These are phyloP conservation scores for Idaea straminata DNA, from an alignment of 2,888 invertebrate genomes.

Conservation along the genomic window DNA sequence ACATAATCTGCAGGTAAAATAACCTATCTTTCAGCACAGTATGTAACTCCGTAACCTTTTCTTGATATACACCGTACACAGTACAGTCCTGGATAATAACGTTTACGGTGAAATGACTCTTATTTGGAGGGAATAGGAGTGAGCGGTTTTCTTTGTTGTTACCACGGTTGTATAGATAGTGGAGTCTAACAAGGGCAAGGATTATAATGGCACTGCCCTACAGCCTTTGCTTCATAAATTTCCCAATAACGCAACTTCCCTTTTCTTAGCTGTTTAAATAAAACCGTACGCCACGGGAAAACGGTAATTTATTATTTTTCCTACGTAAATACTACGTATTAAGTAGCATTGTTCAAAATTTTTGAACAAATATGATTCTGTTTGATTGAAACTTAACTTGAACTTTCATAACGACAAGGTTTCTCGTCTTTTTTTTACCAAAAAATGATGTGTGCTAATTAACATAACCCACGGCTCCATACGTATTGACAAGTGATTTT, in stretches of 20 bases:
- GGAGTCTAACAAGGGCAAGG: slow-evolving; percentile 15
- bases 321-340: too few species aligned
- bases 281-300: slow-evolving; percentile 7
- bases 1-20: slow-evolving; percentile 2
- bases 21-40: slow-evolving; percentile 20
- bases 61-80: slow-evolving; percentile 22
- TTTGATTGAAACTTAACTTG: too few species aligned
- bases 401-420: too few species aligned
- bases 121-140: not conserved
- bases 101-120: not conserved
- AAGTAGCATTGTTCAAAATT: too few species aligned
- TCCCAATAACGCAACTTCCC: slow-evolving; percentile 12
- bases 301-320: slow-evolving; percentile 14
- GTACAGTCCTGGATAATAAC: slow-evolving; percentile 9
- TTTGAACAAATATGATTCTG: too few species aligned
- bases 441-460: too few species aligned
- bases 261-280: slow-evolving; percentile 10
- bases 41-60: slow-evolving; percentile 17
- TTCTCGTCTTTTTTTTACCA: too few species aligned
- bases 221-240: slow-evolving; percentile 19
- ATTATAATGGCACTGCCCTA: slow-evolving; percentile 18
- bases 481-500: too few species aligned
- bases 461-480: too few species aligned
- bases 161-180: slow-evolving; percentile 14
- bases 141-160: not conserved